Conservation (phyloP, 2,888 invertebrate genomes). For the Xiphydria camelus region DNA sequence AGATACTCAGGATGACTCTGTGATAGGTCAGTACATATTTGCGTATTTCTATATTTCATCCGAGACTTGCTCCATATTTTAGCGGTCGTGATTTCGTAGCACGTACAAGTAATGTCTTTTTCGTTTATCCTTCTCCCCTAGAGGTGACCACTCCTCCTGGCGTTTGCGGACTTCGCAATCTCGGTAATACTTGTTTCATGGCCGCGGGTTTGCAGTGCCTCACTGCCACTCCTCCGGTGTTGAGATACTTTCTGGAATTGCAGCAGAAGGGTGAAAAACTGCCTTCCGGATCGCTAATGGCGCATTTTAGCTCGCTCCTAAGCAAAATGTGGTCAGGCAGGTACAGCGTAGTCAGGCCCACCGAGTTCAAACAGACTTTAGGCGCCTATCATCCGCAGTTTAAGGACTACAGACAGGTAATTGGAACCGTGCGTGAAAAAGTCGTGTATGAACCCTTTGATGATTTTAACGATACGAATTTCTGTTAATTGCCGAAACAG, state of each 20-base stretch:
- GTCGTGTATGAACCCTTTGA: slow-evolving; percentile 24
- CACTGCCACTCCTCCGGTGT: slow-evolving; percentile 61
- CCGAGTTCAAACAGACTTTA: slow-evolving; percentile 64
- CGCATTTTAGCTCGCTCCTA: slow-evolving; percentile 61
- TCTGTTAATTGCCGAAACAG: too few relatives aligned
- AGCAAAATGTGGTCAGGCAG: slow-evolving; percentile 65
- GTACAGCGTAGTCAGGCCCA: slow-evolving; percentile 61
- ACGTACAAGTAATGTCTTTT: too few relatives aligned
- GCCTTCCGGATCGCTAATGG: slow-evolving; percentile 55
- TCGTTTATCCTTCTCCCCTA: slow-evolving; percentile 17
- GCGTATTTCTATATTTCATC: too few relatives aligned
- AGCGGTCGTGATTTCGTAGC: too few relatives aligned
- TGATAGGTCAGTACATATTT: slow-evolving; percentile 39
- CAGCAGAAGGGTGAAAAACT: slow-evolving; percentile 47
- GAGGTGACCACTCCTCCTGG: slow-evolving; percentile 54
- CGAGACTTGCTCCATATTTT: too few relatives aligned
- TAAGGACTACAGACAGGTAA: slow-evolving; percentile 66
- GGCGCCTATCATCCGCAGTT: slow-evolving; percentile 66
- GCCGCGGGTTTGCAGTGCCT: slow-evolving; percentile 64
- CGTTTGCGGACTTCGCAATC: slow-evolving; percentile 62
- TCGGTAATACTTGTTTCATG: slow-evolving; percentile 66
- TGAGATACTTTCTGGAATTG: slow-evolving; percentile 60
- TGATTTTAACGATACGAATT: too few relatives aligned
- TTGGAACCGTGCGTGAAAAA: too few relatives aligned
- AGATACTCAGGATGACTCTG: slow-evolving; percentile 51